Conservation (phyloP, 2,113 vertebrate species). For the Nycticorax nycticorax region DNA sequence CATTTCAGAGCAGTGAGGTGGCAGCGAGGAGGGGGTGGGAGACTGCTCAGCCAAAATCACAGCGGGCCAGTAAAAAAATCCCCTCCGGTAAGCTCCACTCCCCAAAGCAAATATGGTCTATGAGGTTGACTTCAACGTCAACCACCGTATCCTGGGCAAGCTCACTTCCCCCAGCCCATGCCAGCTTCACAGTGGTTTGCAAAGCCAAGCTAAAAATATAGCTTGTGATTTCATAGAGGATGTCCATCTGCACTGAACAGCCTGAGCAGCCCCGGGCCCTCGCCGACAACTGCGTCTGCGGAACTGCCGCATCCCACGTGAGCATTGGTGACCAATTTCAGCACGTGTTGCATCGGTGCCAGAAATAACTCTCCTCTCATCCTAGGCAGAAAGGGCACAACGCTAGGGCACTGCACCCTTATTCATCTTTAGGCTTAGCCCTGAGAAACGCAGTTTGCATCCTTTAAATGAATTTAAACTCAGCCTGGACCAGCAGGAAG, state of each 20-base stretch:
- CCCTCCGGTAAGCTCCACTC: background rate
- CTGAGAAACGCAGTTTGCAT: background rate
- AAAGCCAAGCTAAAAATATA: conserved; percentile 20
- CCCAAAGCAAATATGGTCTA: background rate
- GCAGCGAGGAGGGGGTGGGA: background rate
- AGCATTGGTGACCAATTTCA: background rate
- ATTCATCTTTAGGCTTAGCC: fast-evolving
- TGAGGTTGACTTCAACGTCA: background rate
- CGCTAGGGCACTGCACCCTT: background rate
- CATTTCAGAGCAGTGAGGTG: background rate
- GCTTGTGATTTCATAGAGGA: conserved; percentile 36
- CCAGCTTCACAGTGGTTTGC: background rate
- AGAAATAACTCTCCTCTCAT: background rate
- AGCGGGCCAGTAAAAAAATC: background rate
- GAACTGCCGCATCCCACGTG: background rate
- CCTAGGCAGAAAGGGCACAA: background rate
- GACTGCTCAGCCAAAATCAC: background rate
- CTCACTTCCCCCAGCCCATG: background rate
- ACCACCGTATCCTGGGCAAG: background rate
- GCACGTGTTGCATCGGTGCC: fast-evolving
- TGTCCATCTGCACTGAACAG: conserved; percentile 60
- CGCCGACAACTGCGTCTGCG: background rate
- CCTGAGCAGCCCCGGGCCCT: conserved; percentile 52
- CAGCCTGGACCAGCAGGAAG: background rate
- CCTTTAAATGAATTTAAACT: background rate